Base-by-base conservation (phyloP, 2,888 invertebrate genomes). In the Coenonympha glycerion region DNA sequence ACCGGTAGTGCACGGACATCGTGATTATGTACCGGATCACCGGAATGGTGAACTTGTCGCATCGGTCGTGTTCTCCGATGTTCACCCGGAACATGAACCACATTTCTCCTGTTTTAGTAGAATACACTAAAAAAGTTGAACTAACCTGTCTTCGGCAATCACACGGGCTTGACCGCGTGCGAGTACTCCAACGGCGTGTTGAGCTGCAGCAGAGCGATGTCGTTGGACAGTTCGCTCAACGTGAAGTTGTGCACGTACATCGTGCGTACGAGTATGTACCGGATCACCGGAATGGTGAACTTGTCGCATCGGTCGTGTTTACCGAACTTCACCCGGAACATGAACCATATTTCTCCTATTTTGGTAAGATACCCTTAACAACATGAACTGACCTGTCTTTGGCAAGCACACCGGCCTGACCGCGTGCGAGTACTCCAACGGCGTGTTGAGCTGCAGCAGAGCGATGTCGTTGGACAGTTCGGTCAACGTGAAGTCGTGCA, bases 401-500 rank as follows among this genome's bases (percentile, higher is more conserved):
- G 96, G 96, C 55, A 96, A 76, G 68, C 96, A 96, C 53, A 95
- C 92, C 0, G 96, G 96, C 28, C 92, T 89, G 48, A 96, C 91
- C 11, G 91, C 90, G 58, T 93, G 91, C 1, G 92, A 91, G 53
- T 95, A 91, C 0, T 91, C 91, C 37, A 96, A 90, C 9, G 93
- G 90, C 63, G 92, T 92, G 71, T 93, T 95, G 0, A 96, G 88
- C 47, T 91, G 84, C 57, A 96, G 73, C 47, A 96, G 73, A 0
- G 95, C 92, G 53, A 96, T 93, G 69, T 96, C 96, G 68, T 96
- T 93, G 70, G 93, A 93, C 62, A 95, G 93, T 66, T 94, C 94
- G 3, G 92, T 87, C 67, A 94, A 90, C 59, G 94, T 92, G 78
- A 96, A 96, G 64, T 93, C 91, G 51, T 94, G 93, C 0, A 91